Evolutionary conservation across 2,113 vertebrate species (phyloP), one percentile per base, ranked within the genome.

Genomic region (Muntiacus reevesi): DNA sequence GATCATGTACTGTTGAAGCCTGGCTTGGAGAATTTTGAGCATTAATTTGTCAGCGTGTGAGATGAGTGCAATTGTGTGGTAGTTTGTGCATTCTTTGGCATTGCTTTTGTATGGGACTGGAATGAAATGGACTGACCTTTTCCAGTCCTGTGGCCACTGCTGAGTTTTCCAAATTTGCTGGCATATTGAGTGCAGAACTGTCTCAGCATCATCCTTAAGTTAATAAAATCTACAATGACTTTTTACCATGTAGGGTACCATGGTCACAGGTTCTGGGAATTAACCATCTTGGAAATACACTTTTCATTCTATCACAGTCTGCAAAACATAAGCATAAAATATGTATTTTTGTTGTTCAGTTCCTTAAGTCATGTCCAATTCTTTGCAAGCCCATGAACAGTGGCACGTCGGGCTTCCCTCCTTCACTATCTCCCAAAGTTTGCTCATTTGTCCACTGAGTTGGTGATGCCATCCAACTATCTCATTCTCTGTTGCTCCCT

Each of bases 301-400:
- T n/a, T 67, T 92, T 45, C 9, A 36, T 6, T 47, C 14, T 79
- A 27, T 15, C 2, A 47, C 2, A 45, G 17, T 16, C 27, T 28
- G 9, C 21, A 40, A 92, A 83, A 11, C 30, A 21, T 15, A 85
- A n/a, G 17, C 5, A 33, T 81, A 67, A 55, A 76, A 64, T 54
- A 25, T 13, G 27, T n/a, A 23, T 25, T 21, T 21, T 16, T 74
- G 11, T 25, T 74, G 21, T 40, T 40, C 36, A 74, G 36, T 40
- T 0, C 0, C 17, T 6, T 74, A 74, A 25, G 67, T 36, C 19
- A 74, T 25, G 5, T 40, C 67, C 0, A 2, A 74, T 21, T 10
- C 36, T 74, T 40, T 71, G 2, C 19, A 10, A 23, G 9, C n/a
- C 67, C 10, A 40, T 74, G 5, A 71, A 40, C n/a, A 23, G 19